Evolutionary conservation across 2,888 invertebrate genomes (phyloP), one percentile per base, ranked within the genome.

Genomic region (Philereme vetulata): DNA sequence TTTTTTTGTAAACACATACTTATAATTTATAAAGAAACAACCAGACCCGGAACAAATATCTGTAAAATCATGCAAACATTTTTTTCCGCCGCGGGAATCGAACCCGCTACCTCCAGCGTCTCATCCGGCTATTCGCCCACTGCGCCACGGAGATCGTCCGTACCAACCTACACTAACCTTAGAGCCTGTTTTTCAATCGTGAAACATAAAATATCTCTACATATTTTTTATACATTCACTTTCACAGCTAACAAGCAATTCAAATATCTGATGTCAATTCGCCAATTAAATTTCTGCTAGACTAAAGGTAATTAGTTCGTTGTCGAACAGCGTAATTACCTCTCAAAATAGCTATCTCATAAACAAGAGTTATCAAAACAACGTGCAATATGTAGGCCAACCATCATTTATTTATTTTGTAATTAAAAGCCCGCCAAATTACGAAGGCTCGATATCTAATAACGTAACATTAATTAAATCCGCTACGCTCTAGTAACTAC

Each of bases 381-480:
- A 44, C 35, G 10, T 48, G 49, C 42, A 40, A n/a, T 10, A 63
- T 36, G 44, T 67, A 63, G 62, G 57, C 47, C 64, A 52, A 49
- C 52, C 56, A 53, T 66, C 62, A 56, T 50, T 56, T 59, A 52
- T 65, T 64, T 67, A 64, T 64, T 57, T 56, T 52, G 63, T 67
- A 70, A 67, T 70, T 70, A 67, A 70, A 64, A 63, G 52, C 60
- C 60, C 40, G 38, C 63, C 49, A 66, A 66, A 66, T 66, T 62
- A 65, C 69, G 63, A 68, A 52, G 57, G 63, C 65, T 64, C 60
- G 53, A 63, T 65, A 67, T 67, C 65, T 67, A 69, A 68, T 68
- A 68, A 68, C 65, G 64, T 60, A 60, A 65, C 68, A 70, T 70
- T 70, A 70, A 70, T 70, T 70, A 70, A 70, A 68, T 66, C 62